Percentiles rank a stretch among this genome's conserved stretches.
Conservation (phyloP, 2,113 vertebrate species). For the Recurvirostra avosetta region DNA sequence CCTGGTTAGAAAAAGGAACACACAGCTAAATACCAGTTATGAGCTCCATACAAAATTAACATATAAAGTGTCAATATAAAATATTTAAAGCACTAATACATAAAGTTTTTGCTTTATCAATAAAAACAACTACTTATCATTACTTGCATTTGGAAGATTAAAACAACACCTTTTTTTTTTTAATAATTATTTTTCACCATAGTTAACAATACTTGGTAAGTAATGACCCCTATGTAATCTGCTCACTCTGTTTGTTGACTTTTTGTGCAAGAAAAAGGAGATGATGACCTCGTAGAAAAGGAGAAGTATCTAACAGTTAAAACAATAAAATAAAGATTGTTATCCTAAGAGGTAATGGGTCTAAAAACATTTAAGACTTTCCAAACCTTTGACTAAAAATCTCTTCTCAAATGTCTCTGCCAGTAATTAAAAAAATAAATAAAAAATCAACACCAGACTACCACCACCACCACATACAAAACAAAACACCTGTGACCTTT, state of each 20-base stretch:
- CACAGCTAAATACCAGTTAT: neutral
- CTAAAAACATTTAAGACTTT: neutral
- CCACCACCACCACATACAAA: neutral
- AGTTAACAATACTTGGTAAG: neutral
- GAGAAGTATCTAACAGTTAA: neutral
- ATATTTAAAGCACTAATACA: neutral
- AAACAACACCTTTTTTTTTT: neutral
- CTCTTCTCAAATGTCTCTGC: neutral
- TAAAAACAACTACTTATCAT: neutral
- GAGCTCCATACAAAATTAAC: neutral
- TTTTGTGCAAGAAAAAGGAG: neutral
- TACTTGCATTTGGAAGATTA: neutral
- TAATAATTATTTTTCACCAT: neutral
- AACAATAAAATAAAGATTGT: neutral
- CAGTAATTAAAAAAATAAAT: neutral
- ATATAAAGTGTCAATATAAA: neutral
- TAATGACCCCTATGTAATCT: neutral
- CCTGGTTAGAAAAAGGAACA: conserved; percentile 73
- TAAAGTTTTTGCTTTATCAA: neutral
- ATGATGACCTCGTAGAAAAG: neutral
- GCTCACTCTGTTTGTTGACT: neutral
- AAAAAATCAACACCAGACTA: neutral
- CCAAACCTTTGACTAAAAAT: neutral
- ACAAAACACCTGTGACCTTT: neutral
- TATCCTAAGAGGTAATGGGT: neutral